Evolutionary conservation across 1,140 invertebrate species (phyloP), one percentile per base, ranked within the genome.

Genomic region (Scylla paramamosain): DNA sequence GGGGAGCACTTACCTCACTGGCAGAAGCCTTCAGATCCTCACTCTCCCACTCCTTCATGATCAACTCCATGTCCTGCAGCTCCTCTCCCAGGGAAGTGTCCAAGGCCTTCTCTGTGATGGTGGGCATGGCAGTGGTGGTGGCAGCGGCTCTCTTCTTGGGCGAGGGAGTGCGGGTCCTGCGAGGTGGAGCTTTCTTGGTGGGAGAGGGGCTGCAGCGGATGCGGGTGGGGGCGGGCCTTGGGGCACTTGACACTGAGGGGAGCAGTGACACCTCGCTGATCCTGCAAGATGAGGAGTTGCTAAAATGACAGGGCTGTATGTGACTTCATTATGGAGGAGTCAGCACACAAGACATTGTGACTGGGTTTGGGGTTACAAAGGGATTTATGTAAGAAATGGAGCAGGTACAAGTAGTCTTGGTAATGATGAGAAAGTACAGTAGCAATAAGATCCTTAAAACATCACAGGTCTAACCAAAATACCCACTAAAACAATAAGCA

Each of bases 191-290:
- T 20, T 14, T 82, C 32, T 91, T 94, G 10, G 25, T 77, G 39
- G 93, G 93, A 0, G 93, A 94, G n/a, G 93, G 93, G 28, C 31
- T 94, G 32, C 45, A 59, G 31, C 86, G 93, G n/a, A 94, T 88
- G 16, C 93, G 77, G 25, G 93, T 91, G n/a, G 93, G 93, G 86
- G 29, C 29, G n/a, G 93, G 93, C 6, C 93, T 48, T 29, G 88
- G 88, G n/a, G 45, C 91, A 2, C n/a, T 46, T 39, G 77, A 31
- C 31, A 94, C 93, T 3, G 93, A 91, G 0, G 93, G 93, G 14
- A 94, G 52, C 29, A 77, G 83, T 28, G 39, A 32, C 14, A 91
- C 93, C 25, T 94, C n/a, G 8, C 91, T 39, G 25, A 91, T 25
- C 6, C 93, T 94, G 45, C 48, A 82, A 32, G 3, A 77, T 91